These are phyloP conservation scores for Tricholaema leucomelas DNA, from an alignment of 2,113 vertebrate genomes.

Conservation along the genomic window DNA sequence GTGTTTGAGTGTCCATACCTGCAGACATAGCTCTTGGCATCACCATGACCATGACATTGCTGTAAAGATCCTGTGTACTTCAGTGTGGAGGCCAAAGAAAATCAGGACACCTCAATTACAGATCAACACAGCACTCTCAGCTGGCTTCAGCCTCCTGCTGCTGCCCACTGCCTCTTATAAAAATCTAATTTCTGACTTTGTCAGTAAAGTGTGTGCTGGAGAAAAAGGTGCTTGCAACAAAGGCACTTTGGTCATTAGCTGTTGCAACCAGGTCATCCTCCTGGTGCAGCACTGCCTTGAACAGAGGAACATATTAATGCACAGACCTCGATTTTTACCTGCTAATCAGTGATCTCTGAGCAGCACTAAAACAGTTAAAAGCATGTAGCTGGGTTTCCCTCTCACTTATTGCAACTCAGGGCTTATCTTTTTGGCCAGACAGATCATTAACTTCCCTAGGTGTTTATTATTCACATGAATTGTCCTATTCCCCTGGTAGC, in stretches of 20 bases:
- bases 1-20: background rate
- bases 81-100: background rate
- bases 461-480: conserved; percentile 58
- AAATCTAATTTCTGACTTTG: background rate
- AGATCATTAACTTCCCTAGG: conserved; percentile 53
- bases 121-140: too few species aligned
- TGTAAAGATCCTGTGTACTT: rapidly evolving
- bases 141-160: background rate
- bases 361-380: conserved; percentile 2
- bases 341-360: background rate
- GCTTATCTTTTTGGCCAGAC: conserved; percentile 30
- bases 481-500: conserved; percentile 23
- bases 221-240: background rate
- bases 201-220: background rate
- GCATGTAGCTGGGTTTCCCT: background rate
- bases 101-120: background rate
- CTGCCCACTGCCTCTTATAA: background rate
- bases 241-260: background rate
- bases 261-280: background rate
- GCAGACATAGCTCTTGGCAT: background rate
- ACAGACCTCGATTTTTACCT: background rate
- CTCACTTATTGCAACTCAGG: background rate
- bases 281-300: background rate
- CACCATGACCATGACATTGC: rapidly evolving
- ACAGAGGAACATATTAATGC: background rate